phyloP scores from a whole-genome alignment of 2,113 vertebrate genomes.

The Cairina moschata region DNA sequence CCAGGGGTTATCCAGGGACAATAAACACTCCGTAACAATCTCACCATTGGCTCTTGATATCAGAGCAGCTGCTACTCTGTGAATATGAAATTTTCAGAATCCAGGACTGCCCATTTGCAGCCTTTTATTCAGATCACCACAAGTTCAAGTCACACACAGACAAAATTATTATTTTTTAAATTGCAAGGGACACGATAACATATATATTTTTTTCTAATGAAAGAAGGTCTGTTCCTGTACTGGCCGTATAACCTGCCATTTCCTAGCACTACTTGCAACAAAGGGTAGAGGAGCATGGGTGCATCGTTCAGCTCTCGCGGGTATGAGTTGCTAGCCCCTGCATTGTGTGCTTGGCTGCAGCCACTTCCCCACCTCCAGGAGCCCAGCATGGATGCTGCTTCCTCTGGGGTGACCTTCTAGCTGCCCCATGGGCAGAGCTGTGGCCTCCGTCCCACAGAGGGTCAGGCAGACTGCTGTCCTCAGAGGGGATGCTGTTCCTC shows the following conservation, averaged over 20 bases:
- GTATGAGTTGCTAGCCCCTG: not conserved
- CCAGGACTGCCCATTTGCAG: not conserved
- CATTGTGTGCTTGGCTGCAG: not conserved
- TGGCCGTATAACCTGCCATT: not conserved
- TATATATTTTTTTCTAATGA: not conserved
- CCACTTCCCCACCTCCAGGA: fast-evolving
- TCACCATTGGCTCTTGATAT: not conserved
- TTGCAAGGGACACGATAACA: not conserved
- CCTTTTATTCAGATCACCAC: not conserved
- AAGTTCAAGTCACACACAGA: not conserved
- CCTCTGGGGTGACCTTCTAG: not conserved
- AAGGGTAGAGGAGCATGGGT: not conserved
- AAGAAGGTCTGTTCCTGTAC: not conserved
- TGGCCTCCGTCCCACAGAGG: not conserved
- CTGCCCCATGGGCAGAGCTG: not conserved
- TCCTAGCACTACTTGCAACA: not conserved
- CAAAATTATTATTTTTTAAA: not conserved
- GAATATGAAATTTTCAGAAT: not conserved
- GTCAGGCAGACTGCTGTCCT: not conserved
- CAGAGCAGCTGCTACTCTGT: constrained; percentile 17
- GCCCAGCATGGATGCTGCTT: not conserved
- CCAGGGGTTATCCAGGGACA: constrained; percentile 37
- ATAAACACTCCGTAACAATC: not conserved
- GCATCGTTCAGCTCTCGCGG: not conserved
- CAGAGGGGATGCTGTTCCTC: not conserved